These are phyloP conservation scores for Fabriciana adippe DNA, from an alignment of 2,888 invertebrate species.

Conservation along the genomic window DNA sequence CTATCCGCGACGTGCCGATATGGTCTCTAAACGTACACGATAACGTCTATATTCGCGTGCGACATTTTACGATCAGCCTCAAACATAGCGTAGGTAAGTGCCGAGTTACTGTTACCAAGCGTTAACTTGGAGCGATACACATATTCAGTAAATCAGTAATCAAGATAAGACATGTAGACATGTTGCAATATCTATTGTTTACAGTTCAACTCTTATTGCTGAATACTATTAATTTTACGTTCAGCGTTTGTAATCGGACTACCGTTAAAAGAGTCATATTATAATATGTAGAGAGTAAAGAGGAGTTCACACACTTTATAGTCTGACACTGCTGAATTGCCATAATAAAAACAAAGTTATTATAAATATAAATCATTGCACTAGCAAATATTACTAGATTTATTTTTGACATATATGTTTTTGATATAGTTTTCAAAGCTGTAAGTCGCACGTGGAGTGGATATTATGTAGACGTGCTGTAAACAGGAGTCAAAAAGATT, in stretches of 20 bases:
- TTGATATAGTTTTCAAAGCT: constrained; percentile 7
- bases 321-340: too few species aligned
- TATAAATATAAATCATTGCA: background rate
- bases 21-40: constrained; percentile 9
- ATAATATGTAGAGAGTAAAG: background rate
- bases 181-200: constrained; percentile 31
- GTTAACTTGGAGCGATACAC: constrained; percentile 25
- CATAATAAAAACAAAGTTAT: background rate
- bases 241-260: background rate
- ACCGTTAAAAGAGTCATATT: background rate
- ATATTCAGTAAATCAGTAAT: constrained; percentile 36
- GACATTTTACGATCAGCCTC: background rate
- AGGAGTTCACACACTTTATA: background rate
- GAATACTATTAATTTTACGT: constrained; percentile 6
- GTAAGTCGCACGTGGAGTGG: constrained; percentile 23
- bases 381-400: too few species aligned
- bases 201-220: constrained; percentile 19
- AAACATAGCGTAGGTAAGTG: constrained; percentile 22
- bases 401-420: background rate
- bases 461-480: constrained; percentile 25
- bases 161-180: constrained; percentile 41
- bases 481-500: constrained; percentile 42
- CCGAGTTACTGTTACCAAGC: constrained; percentile 37
- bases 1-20: constrained; percentile 6
- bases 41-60: constrained; percentile 19